Evolutionary conservation across 2,113 vertebrate species (phyloP).

Genomic region (Parus major): DNA sequence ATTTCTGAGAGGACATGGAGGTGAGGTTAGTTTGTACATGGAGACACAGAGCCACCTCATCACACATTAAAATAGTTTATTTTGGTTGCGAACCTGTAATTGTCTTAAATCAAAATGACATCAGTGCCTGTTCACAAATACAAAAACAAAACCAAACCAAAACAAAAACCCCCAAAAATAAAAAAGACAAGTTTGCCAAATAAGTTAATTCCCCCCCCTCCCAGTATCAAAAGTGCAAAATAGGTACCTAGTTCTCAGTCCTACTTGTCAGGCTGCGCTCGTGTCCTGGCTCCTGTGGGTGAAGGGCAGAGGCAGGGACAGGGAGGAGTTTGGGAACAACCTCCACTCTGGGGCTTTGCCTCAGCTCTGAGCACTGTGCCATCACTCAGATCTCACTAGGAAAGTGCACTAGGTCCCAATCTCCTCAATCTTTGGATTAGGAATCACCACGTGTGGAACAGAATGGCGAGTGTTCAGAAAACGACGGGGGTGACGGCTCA

Average conservation of each 20-base stretch:
- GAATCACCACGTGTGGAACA: accelerated
- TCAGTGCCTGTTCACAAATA: constrained; percentile 74
- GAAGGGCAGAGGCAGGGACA: not conserved
- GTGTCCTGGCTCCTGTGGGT: not conserved
- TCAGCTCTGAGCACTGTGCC: not conserved
- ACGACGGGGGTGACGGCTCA: not conserved
- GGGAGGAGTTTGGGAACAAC: not conserved
- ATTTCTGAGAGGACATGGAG: accelerated
- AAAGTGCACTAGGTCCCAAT: not conserved
- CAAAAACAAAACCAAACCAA: constrained; percentile 13
- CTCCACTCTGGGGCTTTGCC: not conserved
- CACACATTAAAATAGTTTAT: constrained; percentile 85
- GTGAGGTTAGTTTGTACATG: not conserved
- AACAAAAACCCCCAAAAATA: not conserved
- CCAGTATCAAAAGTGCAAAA: constrained; percentile 84
- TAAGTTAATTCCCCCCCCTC: constrained; percentile 71
- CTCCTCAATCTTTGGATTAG: not conserved
- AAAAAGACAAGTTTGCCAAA: constrained; percentile 71
- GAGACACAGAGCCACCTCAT: not conserved
- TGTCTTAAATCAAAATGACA: constrained; percentile 70
- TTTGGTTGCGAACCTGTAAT: constrained; percentile 72
- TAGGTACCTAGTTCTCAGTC: constrained; percentile 59
- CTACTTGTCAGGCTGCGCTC: not conserved
- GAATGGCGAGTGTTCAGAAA: not conserved
- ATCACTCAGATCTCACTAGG: not conserved